Conservation (phyloP, 2,113 vertebrate genomes). For the Phrynosoma platyrhinos region DNA sequence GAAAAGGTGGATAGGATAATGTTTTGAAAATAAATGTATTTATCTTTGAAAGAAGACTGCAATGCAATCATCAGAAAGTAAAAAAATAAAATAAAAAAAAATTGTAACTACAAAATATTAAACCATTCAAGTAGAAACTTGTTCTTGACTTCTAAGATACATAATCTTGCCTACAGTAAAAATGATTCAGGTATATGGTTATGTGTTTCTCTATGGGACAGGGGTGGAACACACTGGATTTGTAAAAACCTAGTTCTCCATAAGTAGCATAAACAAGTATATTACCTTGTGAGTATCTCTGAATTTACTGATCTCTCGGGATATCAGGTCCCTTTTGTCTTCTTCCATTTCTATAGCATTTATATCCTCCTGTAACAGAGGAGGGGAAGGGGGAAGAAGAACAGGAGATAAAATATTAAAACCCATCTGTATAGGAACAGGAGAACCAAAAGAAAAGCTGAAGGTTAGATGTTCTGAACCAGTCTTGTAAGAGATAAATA, state of each 20-base stretch:
- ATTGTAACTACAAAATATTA: slow-evolving; percentile 58
- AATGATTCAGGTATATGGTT: slow-evolving; percentile 75
- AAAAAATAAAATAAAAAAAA: slow-evolving; percentile 22
- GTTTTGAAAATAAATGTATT: slow-evolving; percentile 57
- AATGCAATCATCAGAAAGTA: slow-evolving; percentile 72
- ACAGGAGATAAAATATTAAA: slow-evolving; percentile 73
- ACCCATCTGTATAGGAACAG: slow-evolving; percentile 63
- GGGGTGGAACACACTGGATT: slow-evolving; percentile 69
- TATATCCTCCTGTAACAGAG: slow-evolving; percentile 92
- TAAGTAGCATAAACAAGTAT: slow-evolving; percentile 80
- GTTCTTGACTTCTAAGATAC: slow-evolving; percentile 68
- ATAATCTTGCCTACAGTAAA: slow-evolving; percentile 76
- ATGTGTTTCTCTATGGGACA: slow-evolving; percentile 74
- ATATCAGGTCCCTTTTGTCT: slow-evolving; percentile 99
- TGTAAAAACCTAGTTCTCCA: slow-evolving; percentile 82
- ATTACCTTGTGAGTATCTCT: slow-evolving; percentile 99
- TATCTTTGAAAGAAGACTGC: slow-evolving; percentile 77
- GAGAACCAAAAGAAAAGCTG: slow-evolving; percentile 72
- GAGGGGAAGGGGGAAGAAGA: slow-evolving; percentile 36
- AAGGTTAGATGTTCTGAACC: slow-evolving; percentile 73
- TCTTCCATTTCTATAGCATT: slow-evolving; percentile 99
- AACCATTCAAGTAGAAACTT: slow-evolving; percentile 76
- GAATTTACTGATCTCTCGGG: slow-evolving; percentile 99
- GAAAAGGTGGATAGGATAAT: slow-evolving; percentile 67
- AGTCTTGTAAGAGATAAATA: slow-evolving; percentile 74